phyloP scores from a whole-genome alignment of 2,888 invertebrate species.

The Oxycera nigricornis region DNA sequence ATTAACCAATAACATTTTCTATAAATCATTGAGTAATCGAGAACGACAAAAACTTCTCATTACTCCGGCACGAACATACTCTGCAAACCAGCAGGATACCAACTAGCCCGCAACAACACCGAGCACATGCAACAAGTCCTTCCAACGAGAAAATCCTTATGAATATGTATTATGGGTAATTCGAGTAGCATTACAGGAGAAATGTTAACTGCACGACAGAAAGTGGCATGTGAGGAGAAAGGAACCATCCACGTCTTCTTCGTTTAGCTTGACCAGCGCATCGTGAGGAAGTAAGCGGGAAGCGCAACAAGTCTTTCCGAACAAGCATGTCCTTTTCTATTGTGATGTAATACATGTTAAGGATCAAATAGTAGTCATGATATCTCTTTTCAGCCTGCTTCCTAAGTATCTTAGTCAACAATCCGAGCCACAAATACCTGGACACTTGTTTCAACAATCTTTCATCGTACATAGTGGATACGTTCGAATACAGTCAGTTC shows the following conservation, averaged over 20 bases:
- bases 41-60: neutral
- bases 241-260: neutral
- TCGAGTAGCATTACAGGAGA: neutral
- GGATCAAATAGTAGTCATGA: too few relatives aligned
- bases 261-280: neutral
- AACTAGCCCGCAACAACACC: neutral
- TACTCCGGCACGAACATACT: neutral
- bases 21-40: conserved; percentile 34
- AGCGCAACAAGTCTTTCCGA: neutral
- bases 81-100: neutral
- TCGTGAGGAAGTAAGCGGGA: neutral
- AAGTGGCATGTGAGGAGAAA: conserved; percentile 4
- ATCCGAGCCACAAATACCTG: neutral
- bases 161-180: neutral
- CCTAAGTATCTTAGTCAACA: neutral
- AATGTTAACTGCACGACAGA: neutral
- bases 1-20: conserved; percentile 32
- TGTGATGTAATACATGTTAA: too few relatives aligned
- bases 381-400: neutral
- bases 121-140: conserved; percentile 43
- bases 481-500: neutral
- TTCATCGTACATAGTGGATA: neutral
- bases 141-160: neutral
- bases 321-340: neutral
- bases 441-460: neutral